phyloP scores from a whole-genome alignment of 2,888 invertebrate species.

The Cephus pygmeus region DNA sequence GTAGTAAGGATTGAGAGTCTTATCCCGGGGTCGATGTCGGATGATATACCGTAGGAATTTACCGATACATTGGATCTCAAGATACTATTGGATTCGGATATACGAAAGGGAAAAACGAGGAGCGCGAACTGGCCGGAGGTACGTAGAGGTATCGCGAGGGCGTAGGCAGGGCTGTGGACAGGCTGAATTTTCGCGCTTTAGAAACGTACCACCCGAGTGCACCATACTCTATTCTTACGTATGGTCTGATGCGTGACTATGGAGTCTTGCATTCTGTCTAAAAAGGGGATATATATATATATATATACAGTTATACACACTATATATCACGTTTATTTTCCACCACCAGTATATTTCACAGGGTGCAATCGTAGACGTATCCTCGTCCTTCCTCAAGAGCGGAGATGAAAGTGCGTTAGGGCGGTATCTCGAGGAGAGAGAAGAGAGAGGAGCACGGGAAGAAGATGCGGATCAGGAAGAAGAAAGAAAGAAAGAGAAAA shows the following conservation, averaged over 20 bases:
- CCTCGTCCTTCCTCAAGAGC: too few species aligned
- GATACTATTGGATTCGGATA: background rate
- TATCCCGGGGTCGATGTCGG: background rate
- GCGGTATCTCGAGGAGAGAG: background rate
- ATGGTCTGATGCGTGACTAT: background rate
- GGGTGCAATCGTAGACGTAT: too few species aligned
- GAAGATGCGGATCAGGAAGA: background rate
- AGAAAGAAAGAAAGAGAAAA: background rate
- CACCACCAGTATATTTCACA: too few species aligned
- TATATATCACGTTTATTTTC: too few species aligned
- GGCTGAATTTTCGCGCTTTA: background rate
- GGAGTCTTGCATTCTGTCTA: background rate
- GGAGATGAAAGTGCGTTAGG: too few species aligned
- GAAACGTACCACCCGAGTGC: background rate
- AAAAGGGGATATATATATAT: background rate
- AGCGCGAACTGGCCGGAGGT: background rate
- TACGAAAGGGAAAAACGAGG: background rate
- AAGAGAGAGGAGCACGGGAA: background rate
- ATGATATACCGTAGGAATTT: background rate
- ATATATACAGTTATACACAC: too few species aligned
- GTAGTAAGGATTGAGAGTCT: background rate
- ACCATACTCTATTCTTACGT: background rate
- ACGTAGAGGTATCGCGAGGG: background rate
- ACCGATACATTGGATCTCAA: background rate
- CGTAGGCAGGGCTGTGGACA: too few species aligned